Evolutionary conservation across 2,888 invertebrate species (phyloP).

Genomic region (Horisme vitalbata): DNA sequence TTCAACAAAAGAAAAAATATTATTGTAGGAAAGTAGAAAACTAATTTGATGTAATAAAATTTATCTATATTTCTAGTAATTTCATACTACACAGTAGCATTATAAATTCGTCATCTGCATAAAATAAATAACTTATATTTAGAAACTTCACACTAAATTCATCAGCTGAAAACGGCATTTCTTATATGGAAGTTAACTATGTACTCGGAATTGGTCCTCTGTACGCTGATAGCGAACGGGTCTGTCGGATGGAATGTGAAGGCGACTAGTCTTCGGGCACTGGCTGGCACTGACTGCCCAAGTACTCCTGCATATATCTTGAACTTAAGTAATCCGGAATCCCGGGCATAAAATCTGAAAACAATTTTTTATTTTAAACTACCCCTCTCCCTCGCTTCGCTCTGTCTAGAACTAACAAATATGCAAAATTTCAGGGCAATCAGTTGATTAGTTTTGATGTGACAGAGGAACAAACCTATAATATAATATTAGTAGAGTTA

Average conservation of each 20-base stretch:
- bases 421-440: no score
- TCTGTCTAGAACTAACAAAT: no score
- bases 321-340: constrained; percentile 91
- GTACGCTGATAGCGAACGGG: constrained; percentile 97
- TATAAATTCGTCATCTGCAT: constrained; percentile 11
- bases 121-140: no score
- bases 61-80: constrained; percentile 1
- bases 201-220: constrained; percentile 95
- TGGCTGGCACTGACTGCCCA: constrained; percentile 87
- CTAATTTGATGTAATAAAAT: not conserved
- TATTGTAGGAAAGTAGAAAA: no score
- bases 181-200: constrained; percentile 97
- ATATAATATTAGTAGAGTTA: not conserved
- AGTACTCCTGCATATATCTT: constrained; percentile 93
- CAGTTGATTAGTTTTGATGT: no score
- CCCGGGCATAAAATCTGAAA: constrained; percentile 90
- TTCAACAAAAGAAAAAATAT: no score
- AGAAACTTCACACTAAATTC: no score
- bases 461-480: not conserved
- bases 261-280: constrained; percentile 92
- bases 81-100: constrained; percentile 37
- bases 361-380: not conserved
- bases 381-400: no score
- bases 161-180: constrained; percentile 80
- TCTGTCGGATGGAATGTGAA: constrained; percentile 98